Evolutionary conservation across 2,797 vertebrate genomes (phyloP).

Genomic region (Capromys pilorides): DNA sequence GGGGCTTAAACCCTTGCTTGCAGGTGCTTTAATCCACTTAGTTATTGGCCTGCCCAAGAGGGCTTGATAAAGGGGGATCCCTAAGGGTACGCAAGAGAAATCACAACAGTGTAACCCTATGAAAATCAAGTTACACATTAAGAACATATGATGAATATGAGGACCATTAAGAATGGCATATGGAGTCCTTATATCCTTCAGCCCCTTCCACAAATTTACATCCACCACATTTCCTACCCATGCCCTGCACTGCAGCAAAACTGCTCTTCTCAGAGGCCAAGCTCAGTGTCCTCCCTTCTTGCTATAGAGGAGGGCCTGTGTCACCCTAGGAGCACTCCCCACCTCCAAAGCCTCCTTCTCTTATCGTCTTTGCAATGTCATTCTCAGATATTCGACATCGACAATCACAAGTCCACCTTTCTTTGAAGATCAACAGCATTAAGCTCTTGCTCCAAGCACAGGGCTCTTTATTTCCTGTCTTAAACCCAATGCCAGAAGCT

Average conservation of each 20-base stretch:
- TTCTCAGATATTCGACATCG: neutral
- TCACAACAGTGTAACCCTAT: neutral
- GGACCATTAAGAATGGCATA: neutral
- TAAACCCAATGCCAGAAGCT: neutral
- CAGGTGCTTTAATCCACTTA: no score
- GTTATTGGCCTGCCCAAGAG: no score
- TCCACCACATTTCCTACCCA: accelerated
- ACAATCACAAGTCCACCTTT: neutral
- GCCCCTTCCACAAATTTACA: neutral
- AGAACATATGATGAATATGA: neutral
- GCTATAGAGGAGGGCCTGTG: neutral
- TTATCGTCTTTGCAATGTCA: neutral
- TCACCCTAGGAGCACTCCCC: neutral
- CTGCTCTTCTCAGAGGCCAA: neutral
- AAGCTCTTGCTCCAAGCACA: neutral
- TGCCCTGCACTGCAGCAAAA: neutral
- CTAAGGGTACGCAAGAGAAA: neutral
- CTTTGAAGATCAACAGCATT: neutral
- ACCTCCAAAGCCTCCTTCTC: neutral
- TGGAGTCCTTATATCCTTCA: neutral
- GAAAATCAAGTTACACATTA: neutral
- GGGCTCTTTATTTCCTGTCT: neutral
- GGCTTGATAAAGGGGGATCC: neutral
- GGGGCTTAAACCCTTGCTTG: no score
- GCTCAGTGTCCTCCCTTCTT: neutral